Percentiles rank a stretch among this genome's conserved stretches.
These are phyloP conservation scores for Agelastica alni DNA, from an alignment of 2,888 invertebrate species.

Conservation along the genomic window DNA sequence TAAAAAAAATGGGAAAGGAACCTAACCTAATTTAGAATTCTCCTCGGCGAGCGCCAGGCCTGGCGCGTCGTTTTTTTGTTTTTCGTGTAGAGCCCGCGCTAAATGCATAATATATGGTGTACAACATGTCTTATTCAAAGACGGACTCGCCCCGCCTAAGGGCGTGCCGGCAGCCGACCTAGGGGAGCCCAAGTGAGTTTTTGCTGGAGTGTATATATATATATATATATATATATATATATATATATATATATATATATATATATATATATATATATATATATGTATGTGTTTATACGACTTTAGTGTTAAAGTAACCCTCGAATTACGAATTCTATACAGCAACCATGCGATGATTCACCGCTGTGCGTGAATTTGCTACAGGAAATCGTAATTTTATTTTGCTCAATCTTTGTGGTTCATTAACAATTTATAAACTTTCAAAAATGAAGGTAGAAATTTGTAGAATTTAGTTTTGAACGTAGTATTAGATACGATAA, in stretches of 20 bases:
- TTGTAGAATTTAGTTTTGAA: too few species aligned
- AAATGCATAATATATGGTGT: slow-evolving; percentile 53
- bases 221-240: neutral
- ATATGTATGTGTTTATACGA: slow-evolving; percentile 2
- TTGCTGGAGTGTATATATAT: slow-evolving; percentile 1
- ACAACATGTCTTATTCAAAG: slow-evolving; percentile 52
- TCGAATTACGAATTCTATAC: neutral
- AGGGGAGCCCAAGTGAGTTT: slow-evolving; percentile 31
- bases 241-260: neutral
- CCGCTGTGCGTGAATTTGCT: neutral
- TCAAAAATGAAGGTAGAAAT: too few species aligned
- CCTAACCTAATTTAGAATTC: slow-evolving; percentile 21
- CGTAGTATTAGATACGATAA: too few species aligned
- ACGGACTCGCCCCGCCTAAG: slow-evolving; percentile 48
- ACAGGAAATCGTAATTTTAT: neutral
- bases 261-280: neutral
- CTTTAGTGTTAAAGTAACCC: slow-evolving; percentile 6
- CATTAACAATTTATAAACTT: too few species aligned
- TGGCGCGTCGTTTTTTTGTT: slow-evolving; percentile 6
- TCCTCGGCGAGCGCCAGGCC: neutral
- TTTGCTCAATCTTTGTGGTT: too few species aligned
- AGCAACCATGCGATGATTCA: neutral
- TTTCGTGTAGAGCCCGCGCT: slow-evolving; percentile 34
- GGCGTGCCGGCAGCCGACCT: slow-evolving; percentile 50
- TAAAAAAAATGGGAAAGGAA: neutral